These are phyloP conservation scores for Drosophila setifemur DNA, from an alignment of 1,140 invertebrate species.

Conservation along the genomic window DNA sequence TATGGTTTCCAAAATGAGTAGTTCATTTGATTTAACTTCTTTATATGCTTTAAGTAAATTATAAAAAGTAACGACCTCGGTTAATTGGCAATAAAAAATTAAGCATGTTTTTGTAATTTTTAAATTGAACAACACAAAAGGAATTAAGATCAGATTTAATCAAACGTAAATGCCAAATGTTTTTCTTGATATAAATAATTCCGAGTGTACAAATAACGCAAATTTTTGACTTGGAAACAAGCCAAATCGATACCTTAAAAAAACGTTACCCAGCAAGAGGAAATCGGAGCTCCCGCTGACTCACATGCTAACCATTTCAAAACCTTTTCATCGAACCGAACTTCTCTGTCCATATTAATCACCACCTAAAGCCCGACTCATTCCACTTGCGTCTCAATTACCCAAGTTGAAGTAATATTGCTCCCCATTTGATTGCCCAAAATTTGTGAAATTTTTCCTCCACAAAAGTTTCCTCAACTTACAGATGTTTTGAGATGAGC, in stretches of 20 bases:
- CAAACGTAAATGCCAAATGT: too few species aligned
- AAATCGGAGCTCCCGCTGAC: constrained; percentile 3
- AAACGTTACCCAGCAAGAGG: neutral
- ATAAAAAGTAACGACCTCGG: too few species aligned
- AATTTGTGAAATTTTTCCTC: neutral
- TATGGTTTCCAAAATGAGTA: too few species aligned
- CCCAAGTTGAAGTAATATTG: constrained; percentile 15
- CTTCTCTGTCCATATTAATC: constrained; percentile 16
- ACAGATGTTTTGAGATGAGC: constrained; percentile 1
- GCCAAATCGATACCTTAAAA: neutral
- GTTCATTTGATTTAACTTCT: too few species aligned
- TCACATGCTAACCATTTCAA: constrained; percentile 12
- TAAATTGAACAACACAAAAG: too few species aligned
- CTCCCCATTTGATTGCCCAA: constrained; percentile 3
- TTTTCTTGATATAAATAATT: too few species aligned
- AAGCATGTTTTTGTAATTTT: too few species aligned
- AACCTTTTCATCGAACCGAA: constrained; percentile 8
- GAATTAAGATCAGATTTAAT: too few species aligned
- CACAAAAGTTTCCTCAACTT: neutral
- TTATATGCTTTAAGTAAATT: too few species aligned
- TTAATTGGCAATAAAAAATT: too few species aligned
- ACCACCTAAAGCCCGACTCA: constrained; percentile 3
- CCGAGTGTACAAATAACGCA: neutral
- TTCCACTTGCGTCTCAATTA: constrained; percentile 11
- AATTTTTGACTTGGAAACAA: neutral